Conservation (phyloP, 1,140 invertebrate genomes). For the Drosophila rhopaloa region DNA sequence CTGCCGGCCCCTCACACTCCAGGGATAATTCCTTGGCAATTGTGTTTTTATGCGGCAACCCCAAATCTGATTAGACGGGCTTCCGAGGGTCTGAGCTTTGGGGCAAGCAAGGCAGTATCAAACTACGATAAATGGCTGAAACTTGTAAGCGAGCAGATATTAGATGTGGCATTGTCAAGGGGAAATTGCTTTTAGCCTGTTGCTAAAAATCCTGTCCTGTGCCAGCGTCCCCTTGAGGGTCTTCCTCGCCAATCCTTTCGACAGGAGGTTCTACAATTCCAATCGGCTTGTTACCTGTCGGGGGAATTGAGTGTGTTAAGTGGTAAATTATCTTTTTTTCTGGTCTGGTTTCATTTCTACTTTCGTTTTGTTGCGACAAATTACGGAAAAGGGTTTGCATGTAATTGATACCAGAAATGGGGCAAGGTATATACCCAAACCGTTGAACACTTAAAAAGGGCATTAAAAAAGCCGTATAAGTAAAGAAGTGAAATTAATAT, state of each 20-base stretch:
- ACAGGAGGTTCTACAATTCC: conserved; percentile 41
- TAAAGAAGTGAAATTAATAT: conserved; percentile 9
- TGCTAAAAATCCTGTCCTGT: conserved; percentile 55
- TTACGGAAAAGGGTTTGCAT: conserved; percentile 64
- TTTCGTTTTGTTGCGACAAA: conserved; percentile 26
- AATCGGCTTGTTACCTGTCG: conserved; percentile 53
- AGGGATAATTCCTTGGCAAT: conserved; percentile 68
- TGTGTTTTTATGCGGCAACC: conserved; percentile 70
- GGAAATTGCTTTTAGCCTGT: conserved; percentile 75
- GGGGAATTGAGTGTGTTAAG: conserved; percentile 64
- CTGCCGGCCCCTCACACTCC: conserved; percentile 5
- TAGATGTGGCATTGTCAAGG: conserved; percentile 32
- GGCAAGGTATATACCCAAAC: conserved; percentile 9
- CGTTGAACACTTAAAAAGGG: conserved; percentile 1
- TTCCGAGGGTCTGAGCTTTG: conserved; percentile 1
- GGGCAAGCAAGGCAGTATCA: conserved; percentile 53
- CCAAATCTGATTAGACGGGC: conserved; percentile 73
- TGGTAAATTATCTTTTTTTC: conserved; percentile 66
- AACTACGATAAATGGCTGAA: conserved; percentile 79
- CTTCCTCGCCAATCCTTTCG: conserved; percentile 45
- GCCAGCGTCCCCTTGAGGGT: conserved; percentile 42
- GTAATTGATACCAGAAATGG: conserved; percentile 58
- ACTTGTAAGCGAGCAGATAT: conserved; percentile 74
- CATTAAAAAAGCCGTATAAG: conserved; percentile 20
- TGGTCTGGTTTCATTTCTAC: conserved; percentile 18